Conservation (phyloP, 2,797 vertebrate species). For the Thalassophryne amazonica region DNA sequence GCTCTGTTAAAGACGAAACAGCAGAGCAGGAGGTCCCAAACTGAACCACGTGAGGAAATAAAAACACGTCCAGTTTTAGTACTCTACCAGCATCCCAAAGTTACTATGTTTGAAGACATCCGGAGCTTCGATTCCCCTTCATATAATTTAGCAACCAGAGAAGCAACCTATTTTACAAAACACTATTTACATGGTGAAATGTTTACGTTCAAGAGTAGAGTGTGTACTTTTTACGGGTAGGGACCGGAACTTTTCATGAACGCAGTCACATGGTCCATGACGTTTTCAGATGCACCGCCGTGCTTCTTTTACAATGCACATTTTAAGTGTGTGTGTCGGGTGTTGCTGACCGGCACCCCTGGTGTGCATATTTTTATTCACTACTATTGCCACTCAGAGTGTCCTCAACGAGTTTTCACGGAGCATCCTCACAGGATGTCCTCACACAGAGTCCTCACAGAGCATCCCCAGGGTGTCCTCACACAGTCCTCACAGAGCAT, state of each 20-base stretch:
- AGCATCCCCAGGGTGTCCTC: no score
- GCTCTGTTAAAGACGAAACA: conserved; percentile 77
- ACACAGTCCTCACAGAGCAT: no score
- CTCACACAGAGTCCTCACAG: no score
- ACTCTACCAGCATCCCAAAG: conserved; percentile 43
- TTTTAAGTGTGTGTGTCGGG: conserved; percentile 8
- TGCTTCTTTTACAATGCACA: conserved; percentile 7
- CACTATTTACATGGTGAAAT: conserved; percentile 14
- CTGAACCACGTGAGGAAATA: conserved; percentile 34
- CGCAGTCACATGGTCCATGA: no score
- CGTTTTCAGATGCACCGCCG: not conserved
- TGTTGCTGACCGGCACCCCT: not conserved
- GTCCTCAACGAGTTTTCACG: no score
- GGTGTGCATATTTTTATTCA: conserved; percentile 57
- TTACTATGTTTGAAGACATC: conserved; percentile 5
- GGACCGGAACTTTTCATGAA: no score
- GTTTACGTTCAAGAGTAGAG: conserved; percentile 28
- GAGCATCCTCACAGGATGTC: no score
- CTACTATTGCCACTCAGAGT: conserved; percentile 14
- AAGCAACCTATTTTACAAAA: conserved; percentile 45
- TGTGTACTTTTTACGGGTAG: conserved; percentile 43
- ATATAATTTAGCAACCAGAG: conserved; percentile 21
- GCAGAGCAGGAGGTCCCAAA: conserved; percentile 82
- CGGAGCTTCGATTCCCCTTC: conserved; percentile 28
- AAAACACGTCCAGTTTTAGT: conserved; percentile 11